These are phyloP conservation scores for Ardeotis arabs DNA, from an alignment of 2,113 vertebrate species.

Conservation along the genomic window DNA sequence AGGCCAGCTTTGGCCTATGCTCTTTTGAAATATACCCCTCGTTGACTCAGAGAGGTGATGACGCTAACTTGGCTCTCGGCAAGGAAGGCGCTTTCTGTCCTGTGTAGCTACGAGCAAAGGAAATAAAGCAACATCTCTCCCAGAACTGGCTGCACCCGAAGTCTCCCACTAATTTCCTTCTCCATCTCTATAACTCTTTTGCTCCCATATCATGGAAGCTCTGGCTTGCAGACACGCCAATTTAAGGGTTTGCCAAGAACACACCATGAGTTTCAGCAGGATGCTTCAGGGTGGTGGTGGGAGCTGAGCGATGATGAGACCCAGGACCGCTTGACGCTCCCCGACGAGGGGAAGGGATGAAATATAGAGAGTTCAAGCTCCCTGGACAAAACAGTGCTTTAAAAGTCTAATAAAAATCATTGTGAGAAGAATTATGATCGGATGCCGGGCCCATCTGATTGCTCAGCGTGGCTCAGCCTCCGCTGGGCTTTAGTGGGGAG, in stretches of 20 bases:
- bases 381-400: neutral
- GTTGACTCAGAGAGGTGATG: neutral
- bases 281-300: neutral
- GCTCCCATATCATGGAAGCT: neutral
- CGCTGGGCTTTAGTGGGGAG: neutral
- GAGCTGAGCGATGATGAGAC: neutral
- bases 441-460: neutral
- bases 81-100: neutral
- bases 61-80: neutral
- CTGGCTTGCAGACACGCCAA: fast-evolving
- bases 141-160: neutral
- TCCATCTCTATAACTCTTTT: neutral
- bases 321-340: neutral
- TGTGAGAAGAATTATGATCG: neutral
- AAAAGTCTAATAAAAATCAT: conserved; percentile 6
- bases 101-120: fast-evolving
- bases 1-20: neutral
- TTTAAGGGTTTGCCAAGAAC: neutral
- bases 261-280: neutral
- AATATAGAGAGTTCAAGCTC: neutral
- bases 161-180: neutral
- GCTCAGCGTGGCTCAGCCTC: conserved; percentile 8
- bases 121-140: neutral
- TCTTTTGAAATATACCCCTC: neutral
- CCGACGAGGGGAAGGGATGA: neutral